Evolutionary conservation across 2,113 vertebrate genomes (phyloP).

Genomic region (Hippoglossus stenolepis): DNA sequence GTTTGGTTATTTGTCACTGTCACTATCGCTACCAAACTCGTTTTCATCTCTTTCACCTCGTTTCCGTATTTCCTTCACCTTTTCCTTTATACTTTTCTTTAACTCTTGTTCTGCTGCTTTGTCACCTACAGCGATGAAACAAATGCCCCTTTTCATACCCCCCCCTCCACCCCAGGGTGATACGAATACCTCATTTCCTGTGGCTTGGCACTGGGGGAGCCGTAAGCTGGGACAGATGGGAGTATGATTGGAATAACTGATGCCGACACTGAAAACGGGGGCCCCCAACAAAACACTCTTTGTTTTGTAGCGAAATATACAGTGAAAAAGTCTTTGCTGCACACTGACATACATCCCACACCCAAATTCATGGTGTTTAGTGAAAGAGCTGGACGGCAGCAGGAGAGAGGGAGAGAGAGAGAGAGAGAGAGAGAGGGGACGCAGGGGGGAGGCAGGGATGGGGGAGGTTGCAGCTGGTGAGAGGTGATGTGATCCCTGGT

Average conservation of each 20-base stretch:
- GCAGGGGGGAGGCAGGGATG: not conserved
- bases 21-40: not conserved
- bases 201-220: conserved; percentile 67
- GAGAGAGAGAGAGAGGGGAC: not conserved
- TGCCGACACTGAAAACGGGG: conserved; percentile 64
- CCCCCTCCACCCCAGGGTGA: conserved; percentile 45
- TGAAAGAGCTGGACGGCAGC: conserved; percentile 16
- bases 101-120: conserved; percentile 41
- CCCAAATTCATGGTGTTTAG: conserved; percentile 16
- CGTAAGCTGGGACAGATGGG: conserved; percentile 80
- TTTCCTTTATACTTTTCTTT: conserved; percentile 3
- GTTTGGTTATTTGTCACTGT: conserved; percentile 2
- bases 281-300: conserved; percentile 76
- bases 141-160: conserved; percentile 81
- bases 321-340: conserved; percentile 39
- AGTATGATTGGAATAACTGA: conserved; percentile 81
- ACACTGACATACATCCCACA: conserved; percentile 40
- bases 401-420: not conserved
- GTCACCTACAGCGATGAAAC: conserved; percentile 81
- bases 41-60: conserved; percentile 13
- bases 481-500: conserved; percentile 50
- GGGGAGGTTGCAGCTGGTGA: conserved; percentile 37
- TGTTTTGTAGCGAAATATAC: conserved; percentile 77
- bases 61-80: conserved; percentile 1
- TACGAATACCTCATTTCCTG: conserved; percentile 86